Evolutionary conservation across 2,113 vertebrate species (phyloP).

Genomic region (Myotis yumanensis): DNA sequence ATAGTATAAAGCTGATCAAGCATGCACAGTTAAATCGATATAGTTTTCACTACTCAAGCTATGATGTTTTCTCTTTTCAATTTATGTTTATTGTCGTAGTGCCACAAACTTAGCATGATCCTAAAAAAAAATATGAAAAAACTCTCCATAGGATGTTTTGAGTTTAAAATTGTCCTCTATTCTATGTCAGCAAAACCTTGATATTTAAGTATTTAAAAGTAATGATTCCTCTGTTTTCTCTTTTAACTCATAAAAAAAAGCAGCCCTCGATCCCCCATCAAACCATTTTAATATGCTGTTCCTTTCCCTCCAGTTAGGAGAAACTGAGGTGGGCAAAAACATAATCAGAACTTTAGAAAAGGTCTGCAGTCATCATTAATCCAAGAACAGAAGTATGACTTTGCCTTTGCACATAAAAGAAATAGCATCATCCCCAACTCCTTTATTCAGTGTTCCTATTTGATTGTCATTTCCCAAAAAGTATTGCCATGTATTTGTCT

Average conservation of each 20-base stretch:
- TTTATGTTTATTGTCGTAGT: neutral
- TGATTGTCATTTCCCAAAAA: neutral
- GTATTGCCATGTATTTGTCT: neutral
- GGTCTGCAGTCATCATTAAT: neutral
- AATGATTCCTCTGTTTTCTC: neutral
- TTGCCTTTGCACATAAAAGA: neutral
- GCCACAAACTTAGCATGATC: neutral
- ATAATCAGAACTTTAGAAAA: neutral
- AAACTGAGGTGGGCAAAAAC: neutral
- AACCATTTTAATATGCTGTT: neutral
- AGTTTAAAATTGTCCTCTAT: neutral
- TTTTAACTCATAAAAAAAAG: slow-evolving; percentile 19
- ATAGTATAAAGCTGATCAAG: neutral
- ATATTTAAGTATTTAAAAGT: slow-evolving; percentile 2
- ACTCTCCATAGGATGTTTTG: neutral
- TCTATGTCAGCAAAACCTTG: neutral
- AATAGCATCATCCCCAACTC: neutral
- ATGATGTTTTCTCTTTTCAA: neutral
- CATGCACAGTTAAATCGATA: neutral
- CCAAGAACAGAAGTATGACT: neutral
- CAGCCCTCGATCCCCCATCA: neutral
- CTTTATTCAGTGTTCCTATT: neutral
- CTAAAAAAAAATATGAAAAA: neutral
- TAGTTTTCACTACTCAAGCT: neutral
- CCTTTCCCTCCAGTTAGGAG: neutral